These are phyloP conservation scores for Matsumurasca onukii DNA, from an alignment of 1,140 invertebrate genomes.

Conservation along the genomic window DNA sequence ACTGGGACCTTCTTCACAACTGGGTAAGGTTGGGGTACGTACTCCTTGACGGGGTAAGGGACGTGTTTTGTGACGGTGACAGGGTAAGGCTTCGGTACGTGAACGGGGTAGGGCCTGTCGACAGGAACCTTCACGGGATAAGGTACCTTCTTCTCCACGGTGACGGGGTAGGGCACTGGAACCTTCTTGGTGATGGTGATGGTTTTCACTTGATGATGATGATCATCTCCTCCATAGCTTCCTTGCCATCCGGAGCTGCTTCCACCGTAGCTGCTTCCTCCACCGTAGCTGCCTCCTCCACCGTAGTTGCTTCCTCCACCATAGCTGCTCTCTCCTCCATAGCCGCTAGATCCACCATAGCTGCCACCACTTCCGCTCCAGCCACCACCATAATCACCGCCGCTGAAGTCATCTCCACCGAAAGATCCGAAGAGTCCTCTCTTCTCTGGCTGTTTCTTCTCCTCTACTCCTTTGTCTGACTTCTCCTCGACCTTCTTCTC, in stretches of 20 bases:
- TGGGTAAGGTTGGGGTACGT: constrained; percentile 68
- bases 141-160: constrained; percentile 45
- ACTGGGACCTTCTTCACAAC: constrained; percentile 44
- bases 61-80: constrained; percentile 64
- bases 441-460: constrained; percentile 21
- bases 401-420: constrained; percentile 18
- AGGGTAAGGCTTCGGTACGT: constrained; percentile 59
- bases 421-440: constrained; percentile 6
- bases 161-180: constrained; percentile 46
- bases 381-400: constrained; percentile 27
- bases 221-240: constrained; percentile 37
- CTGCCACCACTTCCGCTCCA: constrained; percentile 37
- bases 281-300: constrained; percentile 28
- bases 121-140: constrained; percentile 30
- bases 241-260: no score
- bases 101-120: constrained; percentile 46
- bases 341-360: no score
- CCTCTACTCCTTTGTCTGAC: neutral
- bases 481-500: neutral
- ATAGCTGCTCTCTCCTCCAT: constrained; percentile 39
- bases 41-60: constrained; percentile 59
- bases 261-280: constrained; percentile 38
- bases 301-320: constrained; percentile 13
- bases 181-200: constrained; percentile 33
- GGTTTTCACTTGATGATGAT: constrained; percentile 54